phyloP scores from a whole-genome alignment of 2,797 vertebrate species.

The Diplodus sargus region DNA sequence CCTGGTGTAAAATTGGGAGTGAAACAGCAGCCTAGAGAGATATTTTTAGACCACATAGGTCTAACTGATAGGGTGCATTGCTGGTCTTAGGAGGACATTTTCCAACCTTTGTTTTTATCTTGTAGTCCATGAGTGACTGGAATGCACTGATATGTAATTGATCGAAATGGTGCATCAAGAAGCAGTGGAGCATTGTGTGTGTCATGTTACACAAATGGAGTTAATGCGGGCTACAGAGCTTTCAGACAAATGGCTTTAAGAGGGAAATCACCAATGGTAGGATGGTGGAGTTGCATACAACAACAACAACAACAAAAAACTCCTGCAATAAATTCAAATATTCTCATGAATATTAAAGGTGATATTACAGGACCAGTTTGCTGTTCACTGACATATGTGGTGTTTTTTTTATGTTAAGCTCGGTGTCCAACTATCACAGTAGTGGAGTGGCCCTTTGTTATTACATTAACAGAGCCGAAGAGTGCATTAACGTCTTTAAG shows the following conservation, averaged over 20 bases:
- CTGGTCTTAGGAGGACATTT: background rate
- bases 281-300: background rate
- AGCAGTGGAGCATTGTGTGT: background rate
- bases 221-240: conserved; percentile 11
- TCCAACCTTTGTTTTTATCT: background rate
- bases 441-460: background rate
- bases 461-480: background rate
- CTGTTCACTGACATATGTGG: background rate
- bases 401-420: background rate
- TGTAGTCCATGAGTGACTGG: background rate
- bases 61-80: background rate
- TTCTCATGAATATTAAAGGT: background rate
- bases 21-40: conserved; percentile 16
- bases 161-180: background rate
- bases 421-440: background rate
- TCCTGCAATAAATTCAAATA: background rate
- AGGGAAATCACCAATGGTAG: conserved; percentile 51
- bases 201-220: background rate
- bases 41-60: conserved; percentile 39
- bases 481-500: background rate
- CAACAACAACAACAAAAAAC: too few relatives aligned
- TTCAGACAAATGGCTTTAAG: conserved; percentile 21
- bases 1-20: background rate
- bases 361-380: background rate
- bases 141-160: background rate